These are phyloP conservation scores for Gracilinanus agilis DNA, from an alignment of 2,113 vertebrate genomes.

Conservation along the genomic window DNA sequence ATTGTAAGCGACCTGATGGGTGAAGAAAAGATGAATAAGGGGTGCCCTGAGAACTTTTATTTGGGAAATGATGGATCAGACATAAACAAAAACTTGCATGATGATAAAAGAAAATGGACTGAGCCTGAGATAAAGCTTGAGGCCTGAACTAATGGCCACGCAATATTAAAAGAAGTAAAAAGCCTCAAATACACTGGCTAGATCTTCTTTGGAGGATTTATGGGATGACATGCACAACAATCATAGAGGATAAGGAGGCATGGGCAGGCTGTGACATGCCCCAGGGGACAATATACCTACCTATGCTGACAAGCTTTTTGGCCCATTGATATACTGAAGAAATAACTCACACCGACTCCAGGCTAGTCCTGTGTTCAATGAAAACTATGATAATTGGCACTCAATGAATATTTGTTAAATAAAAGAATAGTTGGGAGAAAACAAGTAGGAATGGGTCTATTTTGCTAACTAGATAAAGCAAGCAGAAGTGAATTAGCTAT, in stretches of 20 bases:
- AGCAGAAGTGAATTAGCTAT: slow-evolving; percentile 4
- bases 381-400: neutral
- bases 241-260: neutral
- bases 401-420: slow-evolving; percentile 19
- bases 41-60: neutral
- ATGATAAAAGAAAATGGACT: neutral
- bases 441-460: neutral
- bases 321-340: neutral
- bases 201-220: neutral
- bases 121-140: neutral
- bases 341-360: neutral
- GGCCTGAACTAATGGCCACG: neutral
- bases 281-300: neutral
- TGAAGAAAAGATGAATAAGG: neutral
- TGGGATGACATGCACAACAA: neutral
- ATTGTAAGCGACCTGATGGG: neutral
- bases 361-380: neutral
- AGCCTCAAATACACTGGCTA: neutral
- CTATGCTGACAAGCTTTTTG: neutral
- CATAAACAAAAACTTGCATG: neutral
- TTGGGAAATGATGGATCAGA: neutral
- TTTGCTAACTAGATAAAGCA: slow-evolving; percentile 19
- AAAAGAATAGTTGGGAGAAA: neutral
- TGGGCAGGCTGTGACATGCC: neutral
- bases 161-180: neutral